phyloP scores from a whole-genome alignment of 2,113 vertebrate genomes.

The Plotosus lineatus region DNA sequence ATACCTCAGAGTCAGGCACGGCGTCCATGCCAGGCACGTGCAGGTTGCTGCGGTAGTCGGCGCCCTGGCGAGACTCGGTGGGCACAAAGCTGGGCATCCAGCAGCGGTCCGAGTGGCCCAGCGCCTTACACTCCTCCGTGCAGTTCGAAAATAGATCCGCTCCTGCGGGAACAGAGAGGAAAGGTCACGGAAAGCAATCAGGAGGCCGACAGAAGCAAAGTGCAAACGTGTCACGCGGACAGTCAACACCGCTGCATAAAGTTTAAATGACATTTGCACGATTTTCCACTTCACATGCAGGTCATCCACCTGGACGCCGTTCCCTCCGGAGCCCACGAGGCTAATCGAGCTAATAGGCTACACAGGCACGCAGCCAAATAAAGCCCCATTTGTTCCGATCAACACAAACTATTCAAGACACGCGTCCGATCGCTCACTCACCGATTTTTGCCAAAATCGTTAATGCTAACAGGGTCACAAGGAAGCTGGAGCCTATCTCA shows the following conservation, averaged over 20 bases:
- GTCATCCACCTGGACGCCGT: background rate
- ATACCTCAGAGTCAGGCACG: conserved; percentile 96
- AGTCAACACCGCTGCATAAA: background rate
- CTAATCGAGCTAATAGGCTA: background rate
- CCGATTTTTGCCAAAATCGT: too few species aligned
- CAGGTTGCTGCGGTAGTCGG: conserved; percentile 98
- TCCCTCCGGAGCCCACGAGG: background rate
- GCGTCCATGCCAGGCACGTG: conserved; percentile 99
- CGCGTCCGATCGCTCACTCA: too few species aligned
- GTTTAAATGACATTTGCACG: conserved; percentile 1
- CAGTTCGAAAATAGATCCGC: conserved; percentile 98
- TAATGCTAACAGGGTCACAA: too few species aligned
- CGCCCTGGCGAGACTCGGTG: conserved; percentile 90
- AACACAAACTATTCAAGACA: background rate
- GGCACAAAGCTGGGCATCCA: conserved; percentile 98
- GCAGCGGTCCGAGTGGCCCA: conserved; percentile 98
- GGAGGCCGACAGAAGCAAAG: background rate
- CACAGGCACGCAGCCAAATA: background rate
- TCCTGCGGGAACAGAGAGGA: conserved; percentile 69
- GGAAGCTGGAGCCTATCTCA: too few species aligned
- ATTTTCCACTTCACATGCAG: background rate
- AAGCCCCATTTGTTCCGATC: background rate
- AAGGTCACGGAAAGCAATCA: background rate
- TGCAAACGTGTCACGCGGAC: background rate
- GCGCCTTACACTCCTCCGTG: conserved; percentile 97